Evolutionary conservation across 2,113 vertebrate genomes (phyloP), one percentile per base, ranked within the genome.

Genomic region (Dasyornis broadbenti): DNA sequence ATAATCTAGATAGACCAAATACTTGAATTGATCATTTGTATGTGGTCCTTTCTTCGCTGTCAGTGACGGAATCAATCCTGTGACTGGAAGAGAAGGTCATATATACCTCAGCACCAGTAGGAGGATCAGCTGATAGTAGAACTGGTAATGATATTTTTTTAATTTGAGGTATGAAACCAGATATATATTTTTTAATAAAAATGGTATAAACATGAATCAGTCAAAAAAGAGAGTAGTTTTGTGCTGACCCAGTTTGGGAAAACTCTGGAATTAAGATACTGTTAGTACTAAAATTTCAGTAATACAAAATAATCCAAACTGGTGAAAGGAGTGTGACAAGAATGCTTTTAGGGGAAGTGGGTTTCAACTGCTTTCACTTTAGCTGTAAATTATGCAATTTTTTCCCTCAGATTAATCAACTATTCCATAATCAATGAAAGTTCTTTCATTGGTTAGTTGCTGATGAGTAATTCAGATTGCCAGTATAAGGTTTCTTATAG

Each of bases 1-100:
- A 88, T 76, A 64, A 84, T 33, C 27, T 68, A 40, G 23, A 35
- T 61, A 86, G 42, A n/a, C 16, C 26, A 54, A 81, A 70, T 63
- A 13, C 18, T 56, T 75, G 42, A 91, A 66, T 10, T 87, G 84
- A 89, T 83, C 15, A 65, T 59, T 94, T 90, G 27, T 59, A 56
- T 63, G 24, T 76, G 33, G 39, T 53, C 91, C 13, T 91, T 82
- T 86, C 75, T 84, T 79, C 30, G 4, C 61, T 79, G 64, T 63
- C 73, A 89, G 59, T 56, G 82, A 79, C 60, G 80, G 37, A 82
- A 92, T 86, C 53, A 94, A 72, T 56, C 10, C 5, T 78, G 64
- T 93, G 63, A 15, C 73, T 85, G 65, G 26, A 94, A 92, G 12
- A 91, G 89, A 84, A 94, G 66, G 63, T 95, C 66, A 78, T 50